These are phyloP conservation scores for Heloderma charlesbogerti DNA, from an alignment of 2,113 vertebrate species.

Conservation along the genomic window DNA sequence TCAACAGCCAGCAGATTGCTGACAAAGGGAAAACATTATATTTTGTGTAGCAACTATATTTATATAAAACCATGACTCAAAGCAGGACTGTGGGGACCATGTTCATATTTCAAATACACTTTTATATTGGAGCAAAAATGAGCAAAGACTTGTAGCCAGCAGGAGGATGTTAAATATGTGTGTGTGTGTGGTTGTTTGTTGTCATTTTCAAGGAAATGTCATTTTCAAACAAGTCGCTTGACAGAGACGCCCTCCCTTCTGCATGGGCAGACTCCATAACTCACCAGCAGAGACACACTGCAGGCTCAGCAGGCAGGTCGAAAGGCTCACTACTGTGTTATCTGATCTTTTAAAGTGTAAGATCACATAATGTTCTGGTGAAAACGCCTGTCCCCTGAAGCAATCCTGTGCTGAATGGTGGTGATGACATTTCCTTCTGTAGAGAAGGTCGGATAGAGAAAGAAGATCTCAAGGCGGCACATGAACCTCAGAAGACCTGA, in stretches of 20 bases:
- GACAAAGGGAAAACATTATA: slow-evolving; percentile 28
- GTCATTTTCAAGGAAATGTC: slow-evolving; percentile 59
- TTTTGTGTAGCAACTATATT: slow-evolving; percentile 37
- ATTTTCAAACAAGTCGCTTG: slow-evolving; percentile 54
- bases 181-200: slow-evolving; percentile 21
- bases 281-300: slow-evolving; percentile 29
- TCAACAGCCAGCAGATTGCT: slow-evolving; percentile 39
- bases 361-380: not conserved
- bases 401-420: not conserved
- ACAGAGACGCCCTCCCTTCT: slow-evolving; percentile 41
- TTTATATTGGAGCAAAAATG: slow-evolving; percentile 43
- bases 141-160: slow-evolving; percentile 45
- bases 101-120: slow-evolving; percentile 39
- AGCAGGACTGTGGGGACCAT: slow-evolving; percentile 27
- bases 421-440: not conserved
- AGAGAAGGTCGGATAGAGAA: slow-evolving; percentile 5
- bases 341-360: slow-evolving; percentile 1
- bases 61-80: slow-evolving; percentile 41
- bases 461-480: slow-evolving; percentile 19
- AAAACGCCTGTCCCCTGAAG: not conserved
- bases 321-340: not conserved
- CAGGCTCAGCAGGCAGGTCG: not conserved
- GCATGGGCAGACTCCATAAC: slow-evolving; percentile 32
- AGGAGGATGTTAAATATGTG: slow-evolving; percentile 51
- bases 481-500: not conserved